Evolutionary conservation across 1,140 invertebrate genomes (phyloP).

Genomic region (Trichoplusia ni): DNA sequence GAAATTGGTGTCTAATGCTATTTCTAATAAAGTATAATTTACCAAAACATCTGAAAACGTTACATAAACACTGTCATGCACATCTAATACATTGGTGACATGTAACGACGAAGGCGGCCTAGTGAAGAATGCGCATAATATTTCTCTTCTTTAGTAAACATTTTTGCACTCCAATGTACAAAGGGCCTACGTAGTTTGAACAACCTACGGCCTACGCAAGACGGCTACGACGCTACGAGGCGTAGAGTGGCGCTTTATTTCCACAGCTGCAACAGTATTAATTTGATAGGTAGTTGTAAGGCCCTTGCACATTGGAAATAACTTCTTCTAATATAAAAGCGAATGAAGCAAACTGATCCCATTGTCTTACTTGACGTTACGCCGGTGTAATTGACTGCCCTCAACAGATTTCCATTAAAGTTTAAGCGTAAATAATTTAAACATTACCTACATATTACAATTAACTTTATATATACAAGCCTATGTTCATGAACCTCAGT

Average conservation of each 20-base stretch:
- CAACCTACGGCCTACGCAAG: too few relatives aligned
- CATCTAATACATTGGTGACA: constrained; percentile 11
- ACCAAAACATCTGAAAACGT: constrained; percentile 1
- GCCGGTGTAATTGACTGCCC: constrained; percentile 42
- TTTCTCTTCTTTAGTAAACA: background rate
- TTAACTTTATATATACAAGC: constrained; percentile 45
- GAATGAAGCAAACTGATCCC: constrained; percentile 28
- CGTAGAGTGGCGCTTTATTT: too few relatives aligned
- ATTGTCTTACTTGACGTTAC: constrained; percentile 25
- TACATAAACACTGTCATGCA: constrained; percentile 15
- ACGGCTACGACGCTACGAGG: too few relatives aligned
- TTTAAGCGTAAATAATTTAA: constrained; percentile 31
- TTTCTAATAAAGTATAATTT: constrained; percentile 6
- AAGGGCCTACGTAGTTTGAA: too few relatives aligned
- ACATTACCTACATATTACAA: constrained; percentile 26
- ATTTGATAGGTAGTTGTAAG: too few relatives aligned
- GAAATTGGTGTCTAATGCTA: too few relatives aligned
- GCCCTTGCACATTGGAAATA: constrained; percentile 25
- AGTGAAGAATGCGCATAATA: constrained; percentile 8
- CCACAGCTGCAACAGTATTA: too few relatives aligned
- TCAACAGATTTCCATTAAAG: constrained; percentile 31
- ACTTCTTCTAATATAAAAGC: constrained; percentile 28
- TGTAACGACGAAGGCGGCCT: constrained; percentile 6
- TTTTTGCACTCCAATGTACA: background rate
- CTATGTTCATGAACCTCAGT: constrained; percentile 45